phyloP scores from a whole-genome alignment of 2,888 invertebrate genomes.

The Agrochola lychnidis region DNA sequence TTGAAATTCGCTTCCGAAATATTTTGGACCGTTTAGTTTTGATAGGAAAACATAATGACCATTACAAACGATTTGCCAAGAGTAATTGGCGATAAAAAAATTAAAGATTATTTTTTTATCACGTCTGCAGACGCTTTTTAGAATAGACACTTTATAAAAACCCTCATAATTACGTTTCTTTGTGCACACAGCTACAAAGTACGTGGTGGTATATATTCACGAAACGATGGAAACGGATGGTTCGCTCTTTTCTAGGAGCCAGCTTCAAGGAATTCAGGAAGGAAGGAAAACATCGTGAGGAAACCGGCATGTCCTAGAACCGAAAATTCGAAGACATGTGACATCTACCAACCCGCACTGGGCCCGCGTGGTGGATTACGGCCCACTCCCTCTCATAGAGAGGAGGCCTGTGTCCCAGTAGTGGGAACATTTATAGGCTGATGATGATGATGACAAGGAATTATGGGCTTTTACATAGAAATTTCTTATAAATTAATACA shows the following conservation, averaged over 20 bases:
- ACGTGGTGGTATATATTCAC: background rate
- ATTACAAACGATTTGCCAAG: background rate
- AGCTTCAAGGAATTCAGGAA: too few relatives aligned
- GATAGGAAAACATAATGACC: conserved; percentile 6
- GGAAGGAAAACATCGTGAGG: too few relatives aligned
- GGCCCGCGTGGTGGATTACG: too few relatives aligned
- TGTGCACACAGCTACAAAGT: background rate
- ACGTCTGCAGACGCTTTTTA: background rate
- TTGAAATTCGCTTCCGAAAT: conserved; percentile 35
- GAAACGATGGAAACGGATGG: background rate
- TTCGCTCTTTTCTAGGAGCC: background rate
- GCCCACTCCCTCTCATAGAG: too few relatives aligned
- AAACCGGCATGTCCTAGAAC: too few relatives aligned
- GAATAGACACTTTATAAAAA: background rate
- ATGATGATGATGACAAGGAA: too few relatives aligned
- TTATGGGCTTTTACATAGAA: background rate
- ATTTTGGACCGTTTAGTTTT: conserved; percentile 15
- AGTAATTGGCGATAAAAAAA: background rate
- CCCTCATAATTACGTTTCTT: too few relatives aligned
- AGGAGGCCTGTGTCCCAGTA: too few relatives aligned
- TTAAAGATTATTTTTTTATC: too few relatives aligned
- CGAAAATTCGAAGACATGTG: too few relatives aligned
- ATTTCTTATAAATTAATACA: background rate
- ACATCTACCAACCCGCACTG: too few relatives aligned
- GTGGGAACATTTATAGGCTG: too few relatives aligned